Percentiles rank a stretch among this genome's conserved stretches.
Conservation (phyloP, 2,888 invertebrate species). For the Lasioglossum lativentre region DNA sequence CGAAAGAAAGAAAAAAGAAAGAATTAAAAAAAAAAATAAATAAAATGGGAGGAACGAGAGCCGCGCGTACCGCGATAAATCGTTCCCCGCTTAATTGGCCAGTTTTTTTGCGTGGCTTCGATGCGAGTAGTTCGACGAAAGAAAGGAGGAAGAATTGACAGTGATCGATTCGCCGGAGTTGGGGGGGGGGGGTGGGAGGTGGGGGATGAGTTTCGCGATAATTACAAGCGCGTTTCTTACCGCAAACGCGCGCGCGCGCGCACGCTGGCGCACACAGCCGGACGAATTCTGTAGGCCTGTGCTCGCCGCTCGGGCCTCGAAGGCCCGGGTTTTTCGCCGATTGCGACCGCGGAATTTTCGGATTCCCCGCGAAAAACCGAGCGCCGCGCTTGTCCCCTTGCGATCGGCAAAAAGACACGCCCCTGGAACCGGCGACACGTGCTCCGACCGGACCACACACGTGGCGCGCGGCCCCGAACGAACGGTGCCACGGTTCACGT, state of each 20-base stretch:
- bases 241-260: background rate
- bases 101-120: conserved; percentile 38
- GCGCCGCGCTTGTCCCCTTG: conserved; percentile 52
- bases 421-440: conserved; percentile 63
- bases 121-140: conserved; percentile 56
- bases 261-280: background rate
- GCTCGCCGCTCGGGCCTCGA: background rate
- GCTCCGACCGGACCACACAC: conserved; percentile 71
- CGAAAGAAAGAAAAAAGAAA: background rate
- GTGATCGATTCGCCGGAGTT: conserved; percentile 55
- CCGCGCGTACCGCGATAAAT: conserved; percentile 40
- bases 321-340: background rate
- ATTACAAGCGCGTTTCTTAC: conserved; percentile 66
- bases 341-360: conserved; percentile 67
- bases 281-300: conserved; percentile 52
- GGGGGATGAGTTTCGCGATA: conserved; percentile 54
- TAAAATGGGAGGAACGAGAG: background rate
- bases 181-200: background rate
- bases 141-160: conserved; percentile 49
- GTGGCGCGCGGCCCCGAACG: conserved; percentile 51
- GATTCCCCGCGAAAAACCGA: conserved; percentile 72
- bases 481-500: conserved; percentile 32
- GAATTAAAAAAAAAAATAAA: background rate
- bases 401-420: conserved; percentile 61
- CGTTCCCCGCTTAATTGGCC: conserved; percentile 42